Evolutionary conservation across 2,113 vertebrate genomes (phyloP).

Genomic region (Stomatorhinus ivindoensis): DNA sequence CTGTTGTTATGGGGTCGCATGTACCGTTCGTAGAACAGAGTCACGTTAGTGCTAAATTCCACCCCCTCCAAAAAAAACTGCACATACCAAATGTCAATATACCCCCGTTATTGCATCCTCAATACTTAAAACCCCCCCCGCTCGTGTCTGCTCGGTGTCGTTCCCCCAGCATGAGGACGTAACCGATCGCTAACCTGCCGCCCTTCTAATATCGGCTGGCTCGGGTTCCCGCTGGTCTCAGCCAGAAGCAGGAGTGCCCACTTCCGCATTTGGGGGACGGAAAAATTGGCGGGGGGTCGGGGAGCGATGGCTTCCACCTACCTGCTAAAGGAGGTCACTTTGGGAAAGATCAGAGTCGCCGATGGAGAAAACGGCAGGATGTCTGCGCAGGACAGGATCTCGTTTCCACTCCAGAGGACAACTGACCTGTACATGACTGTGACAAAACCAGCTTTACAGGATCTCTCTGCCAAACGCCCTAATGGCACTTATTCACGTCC

Average conservation of each 20-base stretch:
- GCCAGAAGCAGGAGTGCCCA: neutral
- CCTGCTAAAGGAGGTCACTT: conserved; percentile 48
- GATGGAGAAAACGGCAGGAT: conserved; percentile 53
- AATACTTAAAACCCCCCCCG: neutral
- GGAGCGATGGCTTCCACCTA: conserved; percentile 25
- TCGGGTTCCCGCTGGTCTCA: neutral
- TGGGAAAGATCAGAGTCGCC: conserved; percentile 51
- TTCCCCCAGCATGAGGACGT: neutral
- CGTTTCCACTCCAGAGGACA: conserved; percentile 35
- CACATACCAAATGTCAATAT: neutral
- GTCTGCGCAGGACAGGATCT: conserved; percentile 45
- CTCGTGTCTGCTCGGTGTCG: neutral
- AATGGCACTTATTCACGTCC: neutral
- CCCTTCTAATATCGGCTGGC: neutral
- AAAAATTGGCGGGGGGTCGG: neutral
- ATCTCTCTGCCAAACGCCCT: neutral
- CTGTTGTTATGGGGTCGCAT: neutral
- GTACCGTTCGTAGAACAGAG: neutral
- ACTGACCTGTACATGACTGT: conserved; percentile 56
- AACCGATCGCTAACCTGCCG: neutral
- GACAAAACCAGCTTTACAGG: conserved; percentile 9
- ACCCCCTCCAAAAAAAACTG: neutral
- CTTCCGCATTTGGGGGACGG: neutral
- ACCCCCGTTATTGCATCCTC: neutral
- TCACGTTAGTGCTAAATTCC: neutral